phyloP scores from a whole-genome alignment of 2,888 invertebrate genomes.

The Apoda limacodes region DNA sequence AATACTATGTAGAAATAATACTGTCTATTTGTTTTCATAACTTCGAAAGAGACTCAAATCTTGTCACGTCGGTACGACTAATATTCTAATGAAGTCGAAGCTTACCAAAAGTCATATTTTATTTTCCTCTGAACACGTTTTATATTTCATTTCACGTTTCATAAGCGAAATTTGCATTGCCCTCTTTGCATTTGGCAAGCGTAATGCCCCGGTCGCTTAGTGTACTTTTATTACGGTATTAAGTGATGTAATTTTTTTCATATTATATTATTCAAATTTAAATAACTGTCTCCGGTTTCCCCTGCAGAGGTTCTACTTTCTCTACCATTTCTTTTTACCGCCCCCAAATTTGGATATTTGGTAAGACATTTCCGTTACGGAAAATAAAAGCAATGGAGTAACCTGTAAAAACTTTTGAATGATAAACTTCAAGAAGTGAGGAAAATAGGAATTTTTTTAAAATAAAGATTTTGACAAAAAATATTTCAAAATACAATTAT shows the following conservation, averaged over 20 bases:
- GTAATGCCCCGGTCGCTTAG: constrained; percentile 69
- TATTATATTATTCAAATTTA: constrained; percentile 73
- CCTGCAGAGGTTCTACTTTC: constrained; percentile 52
- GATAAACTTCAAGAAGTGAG: too few relatives aligned
- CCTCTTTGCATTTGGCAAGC: constrained; percentile 59
- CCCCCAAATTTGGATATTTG: constrained; percentile 61
- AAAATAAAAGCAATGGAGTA: constrained; percentile 30
- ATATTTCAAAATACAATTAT: constrained; percentile 2
- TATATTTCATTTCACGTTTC: constrained; percentile 70
- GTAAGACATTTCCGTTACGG: constrained; percentile 48
- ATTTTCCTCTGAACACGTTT: constrained; percentile 60
- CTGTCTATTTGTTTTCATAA: too few relatives aligned
- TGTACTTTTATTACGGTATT: constrained; percentile 72
- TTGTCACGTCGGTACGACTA: constrained; percentile 53
- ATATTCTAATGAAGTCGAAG: constrained; percentile 63
- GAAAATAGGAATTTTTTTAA: too few relatives aligned
- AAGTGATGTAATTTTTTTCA: constrained; percentile 72
- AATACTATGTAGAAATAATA: too few relatives aligned
- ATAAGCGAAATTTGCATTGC: constrained; percentile 62
- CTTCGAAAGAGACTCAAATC: constrained; percentile 54
- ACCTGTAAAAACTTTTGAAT: too few relatives aligned
- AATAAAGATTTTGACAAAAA: not conserved
- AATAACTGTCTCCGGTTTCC: constrained; percentile 71
- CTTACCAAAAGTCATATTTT: constrained; percentile 58
- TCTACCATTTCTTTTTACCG: constrained; percentile 58